Percentiles rank a stretch among this genome's conserved stretches.
Conservation (phyloP, 2,797 vertebrate species). For the Helarctos malayanus region DNA sequence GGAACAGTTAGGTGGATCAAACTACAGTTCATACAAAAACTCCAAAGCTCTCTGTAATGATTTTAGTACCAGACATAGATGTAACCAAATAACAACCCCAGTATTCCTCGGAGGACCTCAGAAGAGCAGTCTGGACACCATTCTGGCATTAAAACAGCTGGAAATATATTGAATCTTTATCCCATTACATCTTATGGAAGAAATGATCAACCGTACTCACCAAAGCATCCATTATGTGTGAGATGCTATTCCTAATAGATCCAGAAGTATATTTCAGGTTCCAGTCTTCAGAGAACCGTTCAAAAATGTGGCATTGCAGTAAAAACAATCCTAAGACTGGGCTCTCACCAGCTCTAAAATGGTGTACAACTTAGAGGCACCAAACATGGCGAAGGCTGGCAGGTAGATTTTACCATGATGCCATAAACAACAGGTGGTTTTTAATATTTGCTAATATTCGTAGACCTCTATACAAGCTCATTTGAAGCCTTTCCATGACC, state of each 20-base stretch:
- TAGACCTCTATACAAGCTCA: neutral
- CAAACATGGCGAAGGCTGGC: neutral
- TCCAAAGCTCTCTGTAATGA: neutral
- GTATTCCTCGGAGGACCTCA: neutral
- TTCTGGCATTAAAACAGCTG: neutral
- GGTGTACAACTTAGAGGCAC: neutral
- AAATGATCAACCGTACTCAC: neutral
- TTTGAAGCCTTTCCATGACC: neutral
- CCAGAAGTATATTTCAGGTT: neutral
- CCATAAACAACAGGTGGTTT: neutral
- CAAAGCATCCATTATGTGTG: neutral
- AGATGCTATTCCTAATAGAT: neutral
- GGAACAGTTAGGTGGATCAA: neutral
- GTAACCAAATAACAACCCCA: neutral
- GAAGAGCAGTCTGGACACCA: neutral
- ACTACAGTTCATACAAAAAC: neutral
- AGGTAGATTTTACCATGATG: neutral
- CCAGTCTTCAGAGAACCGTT: neutral
- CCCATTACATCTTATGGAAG: neutral
- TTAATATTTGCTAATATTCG: neutral
- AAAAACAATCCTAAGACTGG: neutral
- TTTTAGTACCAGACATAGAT: neutral
- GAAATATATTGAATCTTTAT: neutral
- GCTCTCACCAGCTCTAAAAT: neutral
- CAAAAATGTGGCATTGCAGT: neutral